Evolutionary conservation across 92 coral and sea anemone genomes (phyloP), one percentile per base, ranked within the genome.

Genomic region (Anthopleura xanthogrammica): DNA sequence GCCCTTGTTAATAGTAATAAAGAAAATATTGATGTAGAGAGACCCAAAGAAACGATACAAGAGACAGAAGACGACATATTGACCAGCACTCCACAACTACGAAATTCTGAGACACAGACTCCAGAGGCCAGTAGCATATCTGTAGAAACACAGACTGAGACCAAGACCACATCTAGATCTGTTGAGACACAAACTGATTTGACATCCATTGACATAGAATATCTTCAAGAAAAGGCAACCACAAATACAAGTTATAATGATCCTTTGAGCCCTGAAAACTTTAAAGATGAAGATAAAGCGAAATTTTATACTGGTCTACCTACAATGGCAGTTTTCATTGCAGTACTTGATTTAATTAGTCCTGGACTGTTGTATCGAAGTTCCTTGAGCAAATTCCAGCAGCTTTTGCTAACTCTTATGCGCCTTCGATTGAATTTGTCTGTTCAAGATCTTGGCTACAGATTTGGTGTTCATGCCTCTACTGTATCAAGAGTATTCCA

Each of bases 401-500:
- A 86, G 29, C 62, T 86, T 50, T 24, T 86, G 5, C 41, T 81
- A 1, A 81, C 89, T 22, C 57, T 81, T 12, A 74, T 86, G 86
- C 72, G 89, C 13, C 90, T 87, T 60, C 60, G 90, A n/a, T 66
- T 87, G 60, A 85, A 90, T 72, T 78, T 90, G 42, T 77, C 83
- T 73, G 89, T 90, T 41, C 89, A 84, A 77, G 91, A 88, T 62
- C 66, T 90, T 52, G 91, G 78, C 19, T 87, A 87, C 84, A 50
- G 87, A 43, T 87, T 87, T 83, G 84, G 80, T n/a, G 79, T 83
- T 7, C 87, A 89, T 75, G 75, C 91, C 16, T 87, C 91, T 43
- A 90, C 93, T 68, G 93, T 90, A 58, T 90, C 93, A n/a, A 87
- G 93, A 64, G 88, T 87, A 16, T 87, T 90, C 75, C 93, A 80